Percentiles rank a stretch among this genome's conserved stretches.
phyloP scores from a whole-genome alignment of 2,113 vertebrate species.

The Willisornis vidua region DNA sequence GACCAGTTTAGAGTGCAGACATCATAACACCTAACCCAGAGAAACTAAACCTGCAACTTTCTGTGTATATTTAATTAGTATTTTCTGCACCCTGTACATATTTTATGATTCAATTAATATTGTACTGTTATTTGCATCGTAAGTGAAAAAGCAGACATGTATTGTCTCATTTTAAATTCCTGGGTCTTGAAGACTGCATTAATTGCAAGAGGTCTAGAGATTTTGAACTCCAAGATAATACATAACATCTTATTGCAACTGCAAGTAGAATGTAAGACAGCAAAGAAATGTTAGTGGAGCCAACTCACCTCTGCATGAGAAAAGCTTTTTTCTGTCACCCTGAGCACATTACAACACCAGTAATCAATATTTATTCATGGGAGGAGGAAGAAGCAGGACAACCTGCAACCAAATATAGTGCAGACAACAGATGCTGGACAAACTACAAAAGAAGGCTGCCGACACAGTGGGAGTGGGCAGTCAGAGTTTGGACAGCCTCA shows the following conservation, averaged over 20 bases:
- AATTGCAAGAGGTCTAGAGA: not conserved
- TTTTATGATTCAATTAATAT: not conserved
- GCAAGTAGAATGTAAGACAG: not conserved
- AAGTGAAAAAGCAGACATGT: not conserved
- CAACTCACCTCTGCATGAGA: not conserved
- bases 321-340: not conserved
- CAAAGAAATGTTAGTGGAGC: not conserved
- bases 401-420: not conserved
- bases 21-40: not conserved
- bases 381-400: not conserved
- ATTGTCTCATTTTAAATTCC: not conserved
- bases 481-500: not conserved
- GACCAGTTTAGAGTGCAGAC: not conserved
- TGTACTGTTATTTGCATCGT: not conserved
- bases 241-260: not conserved
- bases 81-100: not conserved
- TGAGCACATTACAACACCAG: not conserved
- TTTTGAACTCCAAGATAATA: not conserved
- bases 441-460: not conserved
- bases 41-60: not conserved
- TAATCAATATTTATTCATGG: not conserved
- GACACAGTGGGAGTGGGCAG: not conserved
- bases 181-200: not conserved
- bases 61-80: not conserved
- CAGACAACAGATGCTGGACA: not conserved